Evolutionary conservation across 2,113 vertebrate species (phyloP).

Genomic region (Zapus hudsonius): DNA sequence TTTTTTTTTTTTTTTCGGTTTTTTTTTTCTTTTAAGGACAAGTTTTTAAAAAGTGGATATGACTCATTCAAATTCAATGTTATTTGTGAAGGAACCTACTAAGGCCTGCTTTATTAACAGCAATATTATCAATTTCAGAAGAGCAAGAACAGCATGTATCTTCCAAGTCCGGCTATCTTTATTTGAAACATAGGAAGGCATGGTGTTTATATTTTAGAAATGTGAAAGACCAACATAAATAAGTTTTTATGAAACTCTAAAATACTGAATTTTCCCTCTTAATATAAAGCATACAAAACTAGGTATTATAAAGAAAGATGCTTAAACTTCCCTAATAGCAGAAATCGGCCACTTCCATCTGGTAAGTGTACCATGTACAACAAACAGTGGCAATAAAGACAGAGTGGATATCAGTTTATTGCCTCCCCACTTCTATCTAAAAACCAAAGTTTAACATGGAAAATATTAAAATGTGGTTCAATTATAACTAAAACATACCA

Average conservation of each 20-base stretch:
- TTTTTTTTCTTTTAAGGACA: no score
- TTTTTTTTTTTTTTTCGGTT: no score
- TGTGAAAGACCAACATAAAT: constrained; percentile 5
- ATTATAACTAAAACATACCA: neutral
- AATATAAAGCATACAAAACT: neutral
- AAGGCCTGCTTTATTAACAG: neutral
- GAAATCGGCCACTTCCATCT: neutral
- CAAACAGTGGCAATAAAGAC: neutral
- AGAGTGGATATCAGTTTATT: neutral
- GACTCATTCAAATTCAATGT: neutral
- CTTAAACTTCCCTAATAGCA: constrained; percentile 22
- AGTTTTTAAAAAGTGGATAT: neutral
- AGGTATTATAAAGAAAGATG: constrained; percentile 1
- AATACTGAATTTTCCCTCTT: constrained; percentile 45
- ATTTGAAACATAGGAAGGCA: constrained; percentile 42
- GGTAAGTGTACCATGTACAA: neutral
- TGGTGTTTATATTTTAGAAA: constrained; percentile 32
- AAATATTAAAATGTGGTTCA: constrained; percentile 27
- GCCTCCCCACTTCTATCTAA: neutral
- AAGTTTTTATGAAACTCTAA: constrained; percentile 30
- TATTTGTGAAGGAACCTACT: constrained; percentile 2
- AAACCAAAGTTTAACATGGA: constrained; percentile 15
- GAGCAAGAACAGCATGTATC: neutral
- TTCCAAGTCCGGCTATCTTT: constrained; percentile 15
- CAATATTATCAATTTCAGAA: neutral